These are phyloP conservation scores for Astropecten irregularis DNA, from an alignment of 53 echinoderm and acorn worm genomes.

Conservation along the genomic window DNA sequence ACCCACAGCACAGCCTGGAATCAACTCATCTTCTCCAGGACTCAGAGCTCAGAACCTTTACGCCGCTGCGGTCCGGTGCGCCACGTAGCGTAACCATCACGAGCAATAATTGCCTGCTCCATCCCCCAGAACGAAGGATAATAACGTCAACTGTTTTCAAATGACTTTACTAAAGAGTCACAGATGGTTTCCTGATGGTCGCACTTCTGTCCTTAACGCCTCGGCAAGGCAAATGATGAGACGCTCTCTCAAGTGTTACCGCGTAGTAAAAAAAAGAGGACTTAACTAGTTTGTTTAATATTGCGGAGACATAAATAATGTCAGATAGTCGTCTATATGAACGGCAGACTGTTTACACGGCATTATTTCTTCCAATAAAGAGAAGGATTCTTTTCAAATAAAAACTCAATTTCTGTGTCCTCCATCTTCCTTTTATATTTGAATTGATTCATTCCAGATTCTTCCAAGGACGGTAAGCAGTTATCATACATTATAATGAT, in stretches of 20 bases:
- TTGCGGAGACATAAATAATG: slow-evolving; percentile 23
- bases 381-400: too few relatives aligned
- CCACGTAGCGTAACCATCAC: slow-evolving; percentile 46
- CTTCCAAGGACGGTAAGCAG: too few relatives aligned
- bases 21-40: background rate
- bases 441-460: too few relatives aligned
- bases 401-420: too few relatives aligned
- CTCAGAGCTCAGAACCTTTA: background rate
- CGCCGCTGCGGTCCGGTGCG: slow-evolving; percentile 30
- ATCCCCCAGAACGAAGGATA: slow-evolving; percentile 13
- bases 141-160: slow-evolving; percentile 54
- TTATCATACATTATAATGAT: too few relatives aligned
- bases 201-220: slow-evolving; percentile 52
- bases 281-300: slow-evolving; percentile 58
- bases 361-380: too few relatives aligned
- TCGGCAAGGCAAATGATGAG: slow-evolving; percentile 29
- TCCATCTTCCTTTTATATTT: too few relatives aligned
- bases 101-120: slow-evolving; percentile 36
- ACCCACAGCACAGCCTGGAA: too few relatives aligned
- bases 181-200: slow-evolving; percentile 46
- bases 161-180: slow-evolving; percentile 44
- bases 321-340: background rate
- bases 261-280: slow-evolving; percentile 15
- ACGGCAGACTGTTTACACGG: background rate
- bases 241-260: slow-evolving; percentile 42